Conservation (phyloP, 2,113 vertebrate species). For the Indri indri region DNA sequence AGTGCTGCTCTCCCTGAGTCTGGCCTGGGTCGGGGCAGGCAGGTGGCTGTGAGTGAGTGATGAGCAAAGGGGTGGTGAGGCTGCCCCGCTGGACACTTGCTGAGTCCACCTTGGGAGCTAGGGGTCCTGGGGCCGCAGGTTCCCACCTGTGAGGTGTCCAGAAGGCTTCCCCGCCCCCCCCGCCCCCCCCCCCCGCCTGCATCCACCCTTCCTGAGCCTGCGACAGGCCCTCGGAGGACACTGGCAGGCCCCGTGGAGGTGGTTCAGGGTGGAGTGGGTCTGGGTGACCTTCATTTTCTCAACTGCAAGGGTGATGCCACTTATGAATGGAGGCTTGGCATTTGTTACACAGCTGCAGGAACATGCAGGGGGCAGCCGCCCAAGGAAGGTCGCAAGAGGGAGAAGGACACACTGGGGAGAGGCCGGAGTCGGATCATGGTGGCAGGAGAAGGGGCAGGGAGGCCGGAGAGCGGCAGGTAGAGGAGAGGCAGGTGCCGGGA, state of each 20-base stretch:
- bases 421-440: neutral
- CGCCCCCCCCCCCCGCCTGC: too few relatives aligned
- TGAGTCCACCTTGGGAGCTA: neutral
- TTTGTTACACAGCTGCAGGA: neutral
- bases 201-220: neutral
- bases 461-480: too few relatives aligned
- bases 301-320: too few relatives aligned
- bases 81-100: neutral
- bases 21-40: neutral
- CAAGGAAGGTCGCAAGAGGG: neutral
- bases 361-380: accelerated
- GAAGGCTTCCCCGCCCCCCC: neutral
- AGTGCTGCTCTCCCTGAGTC: neutral
- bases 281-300: neutral
- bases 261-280: neutral
- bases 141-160: neutral
- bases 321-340: neutral
- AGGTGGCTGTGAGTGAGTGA: neutral
- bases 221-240: accelerated
- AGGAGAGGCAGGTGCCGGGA: too few relatives aligned
- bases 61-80: neutral
- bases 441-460: neutral
- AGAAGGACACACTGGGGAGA: neutral
- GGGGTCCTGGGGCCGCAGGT: neutral
- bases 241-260: neutral